Evolutionary conservation across 1,140 invertebrate species (phyloP).

Genomic region (Drosophila suzukii): DNA sequence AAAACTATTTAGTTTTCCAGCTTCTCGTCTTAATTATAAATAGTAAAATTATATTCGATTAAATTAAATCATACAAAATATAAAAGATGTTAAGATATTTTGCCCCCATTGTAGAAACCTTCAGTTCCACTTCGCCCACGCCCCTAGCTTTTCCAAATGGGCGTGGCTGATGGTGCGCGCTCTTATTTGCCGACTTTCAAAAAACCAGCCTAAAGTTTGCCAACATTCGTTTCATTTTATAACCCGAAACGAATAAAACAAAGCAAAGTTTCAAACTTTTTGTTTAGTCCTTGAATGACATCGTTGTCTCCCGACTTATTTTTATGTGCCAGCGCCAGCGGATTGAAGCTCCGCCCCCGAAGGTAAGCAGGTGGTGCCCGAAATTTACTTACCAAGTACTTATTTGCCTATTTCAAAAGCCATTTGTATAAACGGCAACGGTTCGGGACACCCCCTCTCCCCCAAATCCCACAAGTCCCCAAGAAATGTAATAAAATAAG

Average conservation of each 20-base stretch:
- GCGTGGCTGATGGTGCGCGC: slow-evolving; percentile 38
- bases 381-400: slow-evolving; percentile 81
- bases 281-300: slow-evolving; percentile 72
- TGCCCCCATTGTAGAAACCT: slow-evolving; percentile 9
- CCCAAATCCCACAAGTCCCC: slow-evolving; percentile 1
- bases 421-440: slow-evolving; percentile 65
- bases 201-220: slow-evolving; percentile 57
- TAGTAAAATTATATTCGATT: too few relatives aligned
- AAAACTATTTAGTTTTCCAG: too few relatives aligned
- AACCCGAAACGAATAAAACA: slow-evolving; percentile 74
- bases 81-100: too few relatives aligned
- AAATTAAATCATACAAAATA: too few relatives aligned
- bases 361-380: slow-evolving; percentile 43
- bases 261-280: slow-evolving; percentile 73
- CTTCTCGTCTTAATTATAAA: too few relatives aligned
- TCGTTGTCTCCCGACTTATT: slow-evolving; percentile 71
- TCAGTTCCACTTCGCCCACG: not conserved
- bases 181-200: slow-evolving; percentile 64
- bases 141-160: slow-evolving; percentile 7
- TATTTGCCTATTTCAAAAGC: slow-evolving; percentile 76
- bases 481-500: slow-evolving; percentile 75
- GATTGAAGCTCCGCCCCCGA: slow-evolving; percentile 18
- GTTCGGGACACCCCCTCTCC: slow-evolving; percentile 5
- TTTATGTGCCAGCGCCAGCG: slow-evolving; percentile 56
- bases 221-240: slow-evolving; percentile 75